These are phyloP conservation scores for Antennarius striatus DNA, from an alignment of 2,113 vertebrate genomes.

Conservation along the genomic window DNA sequence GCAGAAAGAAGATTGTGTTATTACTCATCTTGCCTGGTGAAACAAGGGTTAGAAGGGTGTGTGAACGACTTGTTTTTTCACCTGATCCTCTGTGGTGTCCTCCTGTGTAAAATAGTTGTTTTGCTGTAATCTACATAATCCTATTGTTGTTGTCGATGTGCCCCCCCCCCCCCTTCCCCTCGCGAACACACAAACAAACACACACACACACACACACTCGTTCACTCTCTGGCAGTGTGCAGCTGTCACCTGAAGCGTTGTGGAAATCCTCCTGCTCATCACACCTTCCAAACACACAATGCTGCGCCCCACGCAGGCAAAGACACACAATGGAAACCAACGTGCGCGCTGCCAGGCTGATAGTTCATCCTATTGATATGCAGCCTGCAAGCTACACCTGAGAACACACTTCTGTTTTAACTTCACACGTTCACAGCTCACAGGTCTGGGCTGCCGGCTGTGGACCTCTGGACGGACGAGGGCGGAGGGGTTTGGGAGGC, in stretches of 20 bases:
- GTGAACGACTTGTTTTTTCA: conserved; percentile 33
- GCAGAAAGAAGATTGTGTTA: conserved; percentile 50
- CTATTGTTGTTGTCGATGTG: conserved; percentile 72
- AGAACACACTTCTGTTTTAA: conserved; percentile 59
- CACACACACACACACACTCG: conserved; percentile 30
- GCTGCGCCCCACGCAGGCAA: neutral
- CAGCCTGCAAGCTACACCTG: conserved; percentile 54
- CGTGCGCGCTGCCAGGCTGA: conserved; percentile 24
- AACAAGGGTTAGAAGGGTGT: conserved; percentile 57
- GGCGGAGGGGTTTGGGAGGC: conserved; percentile 23
- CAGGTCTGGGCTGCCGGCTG: conserved; percentile 12
- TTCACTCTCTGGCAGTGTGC: conserved; percentile 33
- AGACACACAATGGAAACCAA: neutral
- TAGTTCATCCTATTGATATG: conserved; percentile 55
- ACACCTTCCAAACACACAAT: conserved; percentile 54
- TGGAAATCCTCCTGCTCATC: conserved; percentile 56
- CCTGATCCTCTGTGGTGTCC: conserved; percentile 54
- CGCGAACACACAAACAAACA: conserved; percentile 22
- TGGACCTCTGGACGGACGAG: neutral
- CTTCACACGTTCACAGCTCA: conserved; percentile 51
- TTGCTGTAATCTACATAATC: conserved; percentile 78
- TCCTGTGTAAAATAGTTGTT: conserved; percentile 67
- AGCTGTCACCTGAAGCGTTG: conserved; percentile 64
- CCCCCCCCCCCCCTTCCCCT: conserved; percentile 6
- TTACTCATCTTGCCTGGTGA: conserved; percentile 41